These are phyloP conservation scores for Peromyscus attwateri DNA, from an alignment of 2,797 vertebrate species.

Conservation along the genomic window DNA sequence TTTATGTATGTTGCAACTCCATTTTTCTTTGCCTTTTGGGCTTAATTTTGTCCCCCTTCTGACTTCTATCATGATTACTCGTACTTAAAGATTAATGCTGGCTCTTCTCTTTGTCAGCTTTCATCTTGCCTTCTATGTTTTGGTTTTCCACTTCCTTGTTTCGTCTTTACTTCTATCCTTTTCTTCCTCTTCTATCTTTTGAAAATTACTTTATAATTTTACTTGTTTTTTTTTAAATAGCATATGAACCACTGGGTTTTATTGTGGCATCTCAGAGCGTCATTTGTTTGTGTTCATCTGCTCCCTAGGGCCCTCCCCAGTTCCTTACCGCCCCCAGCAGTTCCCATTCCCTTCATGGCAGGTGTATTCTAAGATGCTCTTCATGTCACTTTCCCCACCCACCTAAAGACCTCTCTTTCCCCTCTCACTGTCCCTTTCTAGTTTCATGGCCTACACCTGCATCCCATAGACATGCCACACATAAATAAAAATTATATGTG, in stretches of 20 bases:
- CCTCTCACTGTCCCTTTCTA: background rate
- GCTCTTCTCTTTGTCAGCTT: background rate
- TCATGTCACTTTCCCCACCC: background rate
- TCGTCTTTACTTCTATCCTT: background rate
- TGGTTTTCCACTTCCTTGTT: background rate
- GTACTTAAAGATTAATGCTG: background rate
- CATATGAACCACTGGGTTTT: background rate
- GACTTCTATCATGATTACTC: background rate
- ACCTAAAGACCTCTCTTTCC: background rate
- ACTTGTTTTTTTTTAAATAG: background rate
- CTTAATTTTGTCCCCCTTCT: background rate
- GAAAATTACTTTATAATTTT: background rate
- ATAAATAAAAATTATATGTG: background rate
- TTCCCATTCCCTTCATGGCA: background rate
- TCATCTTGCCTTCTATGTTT: background rate
- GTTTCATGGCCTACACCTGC: background rate
- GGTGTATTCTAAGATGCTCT: too few species aligned
- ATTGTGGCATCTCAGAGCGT: background rate
- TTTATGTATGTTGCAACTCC: background rate
- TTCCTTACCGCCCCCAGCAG: too few species aligned
- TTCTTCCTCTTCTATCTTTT: background rate
- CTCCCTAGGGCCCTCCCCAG: background rate
- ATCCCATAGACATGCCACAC: background rate
- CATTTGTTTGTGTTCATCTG: background rate
- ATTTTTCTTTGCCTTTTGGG: background rate